Base-by-base conservation (phyloP, 2,888 invertebrate species). In the Esperia sulphurella region DNA sequence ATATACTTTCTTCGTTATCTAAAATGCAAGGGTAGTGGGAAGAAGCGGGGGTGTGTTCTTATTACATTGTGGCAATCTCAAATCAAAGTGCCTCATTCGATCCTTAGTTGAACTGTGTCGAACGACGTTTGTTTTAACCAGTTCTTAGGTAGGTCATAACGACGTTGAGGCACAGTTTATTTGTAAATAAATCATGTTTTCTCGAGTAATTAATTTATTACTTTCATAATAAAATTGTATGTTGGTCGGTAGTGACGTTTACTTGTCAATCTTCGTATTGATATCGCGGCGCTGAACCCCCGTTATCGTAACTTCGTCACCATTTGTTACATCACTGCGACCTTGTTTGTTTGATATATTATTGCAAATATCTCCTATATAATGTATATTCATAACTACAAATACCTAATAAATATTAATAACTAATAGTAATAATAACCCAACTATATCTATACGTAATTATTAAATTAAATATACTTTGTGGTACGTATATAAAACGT, bases 271-370 rank as follows among this genome's bases (percentile, higher is more conserved):
- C 53, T 48, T 49, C 45, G 50, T 55, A 21, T 21, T 5, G 21
- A 21, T 75, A 75, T 75, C 74, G 53, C 61, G 60, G 55, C 63
- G 60, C 60, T 76, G 76, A 73, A 74, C 75, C 68, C 63, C 54
- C 58, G 67, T 79, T 84, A 85, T 85, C 83, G 53, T 56, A 45
- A 64, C 70, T 70, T 75, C 83, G 80, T 79, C 79, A 78, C 63
- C 61, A 51, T 46, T 45, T 55, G 68, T 86, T 87, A 86, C 83
- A 86, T 85, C 85, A 87, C 71, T 21, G 21, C 68, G 79, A 81
- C 86, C 84, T 87, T 86, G 87, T 82, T 84, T 77, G 68, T 75
- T 83, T 81, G 83, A 84, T 83, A 75, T 71, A 70, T 54, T 61
- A 59, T 59, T 55, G 61, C 53, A 50, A 57, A 61, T 53, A 59